Conservation (phyloP, 2,113 vertebrate species). For the Macquaria australasica region DNA sequence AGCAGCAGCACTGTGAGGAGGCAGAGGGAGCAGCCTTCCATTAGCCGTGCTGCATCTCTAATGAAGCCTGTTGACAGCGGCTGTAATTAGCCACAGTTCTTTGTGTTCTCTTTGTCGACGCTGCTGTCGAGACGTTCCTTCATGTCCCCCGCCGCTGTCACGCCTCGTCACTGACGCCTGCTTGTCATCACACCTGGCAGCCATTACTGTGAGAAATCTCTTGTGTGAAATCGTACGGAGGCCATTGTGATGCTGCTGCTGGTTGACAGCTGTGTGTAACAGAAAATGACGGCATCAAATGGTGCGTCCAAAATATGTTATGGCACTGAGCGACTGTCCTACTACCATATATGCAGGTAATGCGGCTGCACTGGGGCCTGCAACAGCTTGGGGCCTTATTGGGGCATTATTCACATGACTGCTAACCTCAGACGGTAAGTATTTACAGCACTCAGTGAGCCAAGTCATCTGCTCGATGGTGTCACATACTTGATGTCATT, state of each 20-base stretch:
- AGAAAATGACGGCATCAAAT: conserved; percentile 11
- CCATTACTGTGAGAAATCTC: conserved; percentile 39
- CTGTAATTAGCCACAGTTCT: conserved; percentile 73
- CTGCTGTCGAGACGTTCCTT: conserved; percentile 57
- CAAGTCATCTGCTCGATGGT: no score
- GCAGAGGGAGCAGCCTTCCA: conserved; percentile 60
- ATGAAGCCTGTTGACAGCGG: conserved; percentile 67
- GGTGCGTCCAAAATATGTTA: neutral
- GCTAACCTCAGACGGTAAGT: no score
- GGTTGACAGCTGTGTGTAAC: conserved; percentile 13
- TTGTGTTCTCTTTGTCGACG: conserved; percentile 67
- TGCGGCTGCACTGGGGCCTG: no score
- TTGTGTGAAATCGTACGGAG: conserved; percentile 9
- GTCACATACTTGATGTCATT: no score
- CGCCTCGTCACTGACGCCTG: conserved; percentile 22
- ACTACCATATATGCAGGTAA: no score
- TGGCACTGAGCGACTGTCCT: neutral
- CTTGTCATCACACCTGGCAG: conserved; percentile 57
- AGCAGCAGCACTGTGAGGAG: conserved; percentile 46
- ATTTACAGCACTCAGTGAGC: no score
- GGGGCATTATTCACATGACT: no score
- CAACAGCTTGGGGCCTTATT: no score
- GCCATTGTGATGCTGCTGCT: conserved; percentile 10
- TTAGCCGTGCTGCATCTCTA: conserved; percentile 60
- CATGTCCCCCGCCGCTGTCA: conserved; percentile 52